phyloP scores from a whole-genome alignment of 2,113 vertebrate species.

The Thermophis baileyi region DNA sequence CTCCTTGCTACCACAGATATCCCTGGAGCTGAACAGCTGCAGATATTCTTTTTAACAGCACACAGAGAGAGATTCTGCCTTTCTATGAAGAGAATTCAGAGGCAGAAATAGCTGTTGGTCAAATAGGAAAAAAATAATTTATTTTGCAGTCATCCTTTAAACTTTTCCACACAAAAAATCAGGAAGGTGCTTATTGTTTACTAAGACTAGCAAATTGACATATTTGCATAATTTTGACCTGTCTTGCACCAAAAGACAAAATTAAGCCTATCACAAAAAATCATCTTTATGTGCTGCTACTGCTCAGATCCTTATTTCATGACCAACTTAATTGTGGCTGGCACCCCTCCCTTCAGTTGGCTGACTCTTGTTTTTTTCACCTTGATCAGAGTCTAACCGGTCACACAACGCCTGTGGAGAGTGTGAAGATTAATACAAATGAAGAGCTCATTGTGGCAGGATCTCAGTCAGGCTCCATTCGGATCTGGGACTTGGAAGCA shows the following conservation, averaged over 20 bases:
- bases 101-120: neutral
- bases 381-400: constrained; percentile 86
- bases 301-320: neutral
- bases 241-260: neutral
- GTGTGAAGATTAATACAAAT: constrained; percentile 83
- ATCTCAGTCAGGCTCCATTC: constrained; percentile 91
- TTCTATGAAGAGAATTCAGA: neutral
- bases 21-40: neutral
- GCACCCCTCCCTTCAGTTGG: neutral
- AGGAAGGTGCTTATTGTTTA: neutral
- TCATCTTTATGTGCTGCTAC: neutral
- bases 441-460: constrained; percentile 93
- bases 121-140: neutral
- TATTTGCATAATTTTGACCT: neutral
- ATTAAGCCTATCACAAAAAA: neutral
- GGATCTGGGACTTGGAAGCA: constrained; percentile 96
- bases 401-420: constrained; percentile 87
- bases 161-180: neutral
- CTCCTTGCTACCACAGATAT: neutral
- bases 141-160: neutral
- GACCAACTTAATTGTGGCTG: neutral
- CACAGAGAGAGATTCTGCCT: neutral
- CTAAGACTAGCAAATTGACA: neutral
- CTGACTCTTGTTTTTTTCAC: neutral
- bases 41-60: neutral